Evolutionary conservation across 1,140 invertebrate species (phyloP).

Genomic region (Ceratina calcarata): DNA sequence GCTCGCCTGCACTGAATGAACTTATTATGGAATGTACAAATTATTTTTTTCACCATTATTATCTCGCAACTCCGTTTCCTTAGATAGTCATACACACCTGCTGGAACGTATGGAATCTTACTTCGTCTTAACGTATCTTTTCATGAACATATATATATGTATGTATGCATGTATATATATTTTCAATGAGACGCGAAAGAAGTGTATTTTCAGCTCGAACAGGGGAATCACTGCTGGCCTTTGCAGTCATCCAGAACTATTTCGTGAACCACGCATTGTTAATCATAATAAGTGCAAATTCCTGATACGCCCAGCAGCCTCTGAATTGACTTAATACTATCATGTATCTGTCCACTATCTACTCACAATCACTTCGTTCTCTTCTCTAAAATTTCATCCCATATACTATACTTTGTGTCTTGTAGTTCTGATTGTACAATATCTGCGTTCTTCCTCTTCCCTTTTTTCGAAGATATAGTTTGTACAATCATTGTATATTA

Average conservation of each 20-base stretch:
- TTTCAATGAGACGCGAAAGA: slow-evolving; percentile 6
- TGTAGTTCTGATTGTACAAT: slow-evolving; percentile 47
- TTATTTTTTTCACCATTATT: slow-evolving; percentile 75
- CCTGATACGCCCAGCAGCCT: slow-evolving; percentile 49
- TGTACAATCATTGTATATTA: slow-evolving; percentile 51
- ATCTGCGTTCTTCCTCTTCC: slow-evolving; percentile 2
- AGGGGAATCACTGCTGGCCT: slow-evolving; percentile 59
- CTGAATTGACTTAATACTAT: slow-evolving; percentile 74
- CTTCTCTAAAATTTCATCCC: slow-evolving; percentile 42
- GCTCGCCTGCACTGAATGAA: slow-evolving; percentile 76
- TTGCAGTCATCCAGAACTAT: slow-evolving; percentile 41
- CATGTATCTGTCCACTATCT: slow-evolving; percentile 59
- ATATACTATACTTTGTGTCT: slow-evolving; percentile 50
- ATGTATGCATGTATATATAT: slow-evolving; percentile 17
- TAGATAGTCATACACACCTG: slow-evolving; percentile 57
- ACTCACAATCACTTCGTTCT: slow-evolving; percentile 45
- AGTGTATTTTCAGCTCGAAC: slow-evolving; percentile 22
- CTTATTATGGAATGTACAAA: slow-evolving; percentile 86
- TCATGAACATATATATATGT: slow-evolving; percentile 21
- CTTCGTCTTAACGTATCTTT: slow-evolving; percentile 24
- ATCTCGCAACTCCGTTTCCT: slow-evolving; percentile 50
- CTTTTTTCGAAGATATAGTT: slow-evolving; percentile 24
- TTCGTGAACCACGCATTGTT: slow-evolving; percentile 25
- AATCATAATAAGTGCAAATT: slow-evolving; percentile 46
- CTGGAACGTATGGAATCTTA: slow-evolving; percentile 48